phyloP scores from a whole-genome alignment of 2,113 vertebrate species.

The Myiagra hebetior region DNA sequence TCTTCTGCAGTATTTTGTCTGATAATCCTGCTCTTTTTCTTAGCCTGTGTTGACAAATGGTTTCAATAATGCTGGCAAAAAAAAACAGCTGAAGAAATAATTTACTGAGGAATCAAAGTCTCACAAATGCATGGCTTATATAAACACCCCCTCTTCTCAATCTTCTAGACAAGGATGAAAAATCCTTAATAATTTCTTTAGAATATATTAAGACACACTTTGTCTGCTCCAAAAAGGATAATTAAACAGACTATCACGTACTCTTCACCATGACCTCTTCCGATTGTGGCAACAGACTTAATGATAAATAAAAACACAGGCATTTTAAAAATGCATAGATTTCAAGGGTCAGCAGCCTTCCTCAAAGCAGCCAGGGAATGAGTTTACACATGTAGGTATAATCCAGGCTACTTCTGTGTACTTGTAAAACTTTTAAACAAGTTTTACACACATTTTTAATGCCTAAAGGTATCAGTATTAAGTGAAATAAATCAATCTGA shows the following conservation, averaged over 20 bases:
- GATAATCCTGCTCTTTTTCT: background rate
- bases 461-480: background rate
- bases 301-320: background rate
- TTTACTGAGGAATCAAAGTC: background rate
- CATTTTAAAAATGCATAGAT: background rate
- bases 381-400: background rate
- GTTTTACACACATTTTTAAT: background rate
- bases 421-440: background rate
- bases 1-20: background rate
- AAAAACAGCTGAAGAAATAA: background rate
- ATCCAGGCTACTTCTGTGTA: background rate
- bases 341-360: background rate
- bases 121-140: background rate
- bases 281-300: background rate
- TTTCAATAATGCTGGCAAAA: background rate
- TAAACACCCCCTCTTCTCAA: background rate
- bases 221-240: background rate
- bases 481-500: background rate
- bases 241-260: background rate
- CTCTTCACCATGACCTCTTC: background rate
- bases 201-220: background rate
- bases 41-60: background rate
- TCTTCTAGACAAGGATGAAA: background rate
- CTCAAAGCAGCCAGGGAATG: background rate
- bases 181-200: background rate